Conservation (phyloP, 2,797 vertebrate species). For the Lutjanus campechanus region DNA sequence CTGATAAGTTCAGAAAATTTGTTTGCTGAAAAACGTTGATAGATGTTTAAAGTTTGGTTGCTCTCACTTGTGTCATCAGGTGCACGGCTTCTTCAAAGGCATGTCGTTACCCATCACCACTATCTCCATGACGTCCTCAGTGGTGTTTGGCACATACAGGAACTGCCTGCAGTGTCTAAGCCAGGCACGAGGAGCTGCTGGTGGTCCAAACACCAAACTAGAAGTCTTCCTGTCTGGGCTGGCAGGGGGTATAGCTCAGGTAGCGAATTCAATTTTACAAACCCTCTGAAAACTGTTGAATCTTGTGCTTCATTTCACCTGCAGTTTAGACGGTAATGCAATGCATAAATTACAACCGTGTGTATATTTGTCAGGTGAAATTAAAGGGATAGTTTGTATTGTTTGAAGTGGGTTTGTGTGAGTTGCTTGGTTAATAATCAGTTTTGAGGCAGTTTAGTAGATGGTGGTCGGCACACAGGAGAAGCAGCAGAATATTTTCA, state of each 20-base stretch:
- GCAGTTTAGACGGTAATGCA: neutral
- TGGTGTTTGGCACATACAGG: constrained; percentile 91
- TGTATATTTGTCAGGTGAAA: too few relatives aligned
- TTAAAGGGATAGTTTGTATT: too few relatives aligned
- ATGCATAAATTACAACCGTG: too few relatives aligned
- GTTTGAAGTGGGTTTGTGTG: too few relatives aligned
- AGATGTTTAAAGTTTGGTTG: neutral
- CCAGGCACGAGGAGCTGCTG: constrained; percentile 80
- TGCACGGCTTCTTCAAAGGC: constrained; percentile 92
- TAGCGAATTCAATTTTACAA: constrained; percentile 52
- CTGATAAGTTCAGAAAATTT: too few relatives aligned
- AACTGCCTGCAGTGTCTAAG: constrained; percentile 88
- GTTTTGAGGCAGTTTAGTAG: too few relatives aligned
- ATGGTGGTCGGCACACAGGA: too few relatives aligned
- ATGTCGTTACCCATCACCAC: constrained; percentile 88
- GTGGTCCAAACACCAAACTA: constrained; percentile 81
- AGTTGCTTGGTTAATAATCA: too few relatives aligned
- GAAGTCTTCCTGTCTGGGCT: constrained; percentile 90
- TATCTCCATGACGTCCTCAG: constrained; percentile 88
- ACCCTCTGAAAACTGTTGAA: neutral
- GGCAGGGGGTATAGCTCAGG: constrained; percentile 87
- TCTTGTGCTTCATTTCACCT: neutral
- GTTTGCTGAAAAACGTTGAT: neutral
- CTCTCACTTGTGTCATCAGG: constrained; percentile 72
- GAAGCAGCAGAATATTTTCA: too few relatives aligned